A percentile compares a stretch with the other conserved stretches of the same genome.
Conservation (phyloP, 2,797 vertebrate genomes). For the Ptychadena robeensis region DNA sequence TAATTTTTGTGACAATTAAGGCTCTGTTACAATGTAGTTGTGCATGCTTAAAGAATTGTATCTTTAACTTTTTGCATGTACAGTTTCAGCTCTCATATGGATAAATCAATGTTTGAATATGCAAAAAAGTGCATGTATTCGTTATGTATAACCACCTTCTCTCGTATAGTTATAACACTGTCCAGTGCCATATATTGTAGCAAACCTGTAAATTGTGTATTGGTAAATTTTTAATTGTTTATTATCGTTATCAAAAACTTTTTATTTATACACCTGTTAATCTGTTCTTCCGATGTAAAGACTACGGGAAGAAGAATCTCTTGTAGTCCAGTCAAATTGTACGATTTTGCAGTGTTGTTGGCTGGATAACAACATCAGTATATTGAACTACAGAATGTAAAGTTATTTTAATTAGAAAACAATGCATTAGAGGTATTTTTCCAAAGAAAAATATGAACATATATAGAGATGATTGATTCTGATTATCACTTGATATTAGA, state of each 20-base stretch:
- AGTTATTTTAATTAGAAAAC: not conserved
- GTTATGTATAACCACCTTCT: too few species aligned
- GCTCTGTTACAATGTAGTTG: constrained; percentile 12
- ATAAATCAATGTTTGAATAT: not conserved
- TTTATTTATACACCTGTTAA: not conserved
- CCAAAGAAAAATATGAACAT: not conserved
- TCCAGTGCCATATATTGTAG: not conserved
- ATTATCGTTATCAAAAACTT: not conserved
- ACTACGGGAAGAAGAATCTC: not conserved
- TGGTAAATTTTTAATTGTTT: not conserved
- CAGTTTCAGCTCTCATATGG: constrained; percentile 4
- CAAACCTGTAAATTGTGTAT: not conserved
- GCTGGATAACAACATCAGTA: not conserved
- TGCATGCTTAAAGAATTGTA: constrained; percentile 3
- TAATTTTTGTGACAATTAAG: not conserved
- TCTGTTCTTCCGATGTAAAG: not conserved
- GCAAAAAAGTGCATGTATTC: constrained; percentile 6
- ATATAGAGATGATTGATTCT: not conserved
- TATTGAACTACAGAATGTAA: not conserved
- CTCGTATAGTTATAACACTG: not conserved
- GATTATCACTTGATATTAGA: too few species aligned
- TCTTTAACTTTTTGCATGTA: constrained; percentile 26
- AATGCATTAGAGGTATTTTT: not conserved
- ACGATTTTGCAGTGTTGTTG: not conserved
- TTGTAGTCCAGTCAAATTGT: not conserved